Evolutionary conservation across 2,888 invertebrate species (phyloP).

Genomic region (Gymnocheta viridis): DNA sequence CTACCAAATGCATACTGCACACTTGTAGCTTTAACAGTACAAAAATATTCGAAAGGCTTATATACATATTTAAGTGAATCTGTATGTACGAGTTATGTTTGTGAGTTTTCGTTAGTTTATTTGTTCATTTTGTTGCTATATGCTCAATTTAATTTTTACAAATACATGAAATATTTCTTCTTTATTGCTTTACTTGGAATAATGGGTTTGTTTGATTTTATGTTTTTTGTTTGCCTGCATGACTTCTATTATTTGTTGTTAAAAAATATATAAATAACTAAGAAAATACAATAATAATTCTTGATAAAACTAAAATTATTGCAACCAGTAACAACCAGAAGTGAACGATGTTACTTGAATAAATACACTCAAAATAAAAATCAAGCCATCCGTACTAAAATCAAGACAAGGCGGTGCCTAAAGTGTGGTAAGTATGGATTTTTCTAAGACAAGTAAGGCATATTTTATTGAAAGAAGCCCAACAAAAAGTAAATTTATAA

Average conservation of each 20-base stretch:
- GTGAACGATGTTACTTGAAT: neutral
- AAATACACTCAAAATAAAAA: too few species aligned
- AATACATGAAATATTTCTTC: slow-evolving; percentile 26
- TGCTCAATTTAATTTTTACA: slow-evolving; percentile 54
- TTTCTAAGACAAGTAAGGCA: too few species aligned
- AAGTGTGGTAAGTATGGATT: too few species aligned
- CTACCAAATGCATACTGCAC: neutral
- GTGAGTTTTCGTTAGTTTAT: neutral
- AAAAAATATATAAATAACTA: neutral
- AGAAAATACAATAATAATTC: neutral
- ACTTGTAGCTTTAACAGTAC: slow-evolving; percentile 14
- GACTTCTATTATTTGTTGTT: neutral
- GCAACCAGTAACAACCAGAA: neutral
- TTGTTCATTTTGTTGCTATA: neutral
- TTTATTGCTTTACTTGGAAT: neutral
- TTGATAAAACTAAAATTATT: neutral
- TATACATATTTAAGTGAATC: neutral
- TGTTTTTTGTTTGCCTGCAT: neutral
- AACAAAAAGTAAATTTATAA: too few species aligned
- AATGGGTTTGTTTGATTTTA: neutral
- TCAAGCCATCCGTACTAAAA: too few species aligned
- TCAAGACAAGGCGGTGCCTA: too few species aligned
- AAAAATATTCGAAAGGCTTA: slow-evolving; percentile 6
- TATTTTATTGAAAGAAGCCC: too few species aligned
- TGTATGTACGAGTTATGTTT: neutral